Base-by-base conservation (phyloP, 2,888 invertebrate species). In the Eupithecia abbreviata region DNA sequence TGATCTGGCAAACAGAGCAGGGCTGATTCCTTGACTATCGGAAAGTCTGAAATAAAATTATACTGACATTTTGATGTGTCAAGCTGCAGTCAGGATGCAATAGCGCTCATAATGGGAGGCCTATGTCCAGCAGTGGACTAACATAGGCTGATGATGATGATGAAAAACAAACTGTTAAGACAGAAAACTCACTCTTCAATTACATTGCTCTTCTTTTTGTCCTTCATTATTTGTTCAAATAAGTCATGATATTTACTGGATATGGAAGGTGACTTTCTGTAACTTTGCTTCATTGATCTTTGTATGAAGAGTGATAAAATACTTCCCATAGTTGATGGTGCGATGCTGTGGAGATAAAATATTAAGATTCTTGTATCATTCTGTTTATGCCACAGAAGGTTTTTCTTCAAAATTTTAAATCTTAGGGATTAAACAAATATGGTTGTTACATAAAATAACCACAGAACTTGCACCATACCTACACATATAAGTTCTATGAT, bases 221-320 rank as follows among this genome's bases (percentile, higher is more conserved):
- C 91, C 71, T 90, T 87, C 85, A 91, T 90, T 77, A 96, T 94
- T 76, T 95, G 93, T 82, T 95, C 93, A 90, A 95, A 96, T 89
- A 92, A 90, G 74, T 95, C 91, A 84, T 95, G 95, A 81, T 96
- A 95, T 85, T 94, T 93, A 80, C 93, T 95, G 42, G 95, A 96
- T 76, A 95, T 95, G 10, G 94, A 91, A 72, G 96, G 96, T 55
- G 96, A 95, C 83, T 96, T 96, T 80, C 95, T 91, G 85, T 97
- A 96, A 78, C 94, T 96, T 13, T 91, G 90, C 87, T 96, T 97
- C 95, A 97, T 96, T 77, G 95, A 95, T 83, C 96, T 95, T 86
- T 96, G 96, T 69, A 96, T 95, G 84, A 97, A 96, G 68, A 96
- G 92, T 45, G 96, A 96, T 76, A 97, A 88, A 82, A 98, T 97